phyloP scores from a whole-genome alignment of 1,140 invertebrate species.

The Bombyx mori region ASM3026992v2 NC_085112.1:8715001-8715500 shows the following conservation, averaged over 20 bases:
- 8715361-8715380: constrained; percentile 1
- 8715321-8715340: not conserved
- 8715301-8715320: not conserved
- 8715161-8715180: not conserved
- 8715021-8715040: constrained; percentile 39
- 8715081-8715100: constrained; percentile 54
- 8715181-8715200: too few species aligned
- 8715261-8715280: not conserved
- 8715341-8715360: not conserved
- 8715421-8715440: constrained; percentile 63
- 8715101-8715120: constrained; percentile 54
- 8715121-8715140: constrained; percentile 48
- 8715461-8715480: constrained; percentile 58
- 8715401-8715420: constrained; percentile 47
- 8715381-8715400: constrained; percentile 46
- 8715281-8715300: not conserved
- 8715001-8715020: constrained; percentile 44
- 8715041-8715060: constrained; percentile 52
- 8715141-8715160: constrained; percentile 17
- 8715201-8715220: too few species aligned
- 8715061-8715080: constrained; percentile 60
- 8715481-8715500: constrained; percentile 59
- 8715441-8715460: constrained; percentile 56
- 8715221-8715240: not conserved
- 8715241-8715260: not conserved